Evolutionary conservation across 2,113 vertebrate species (phyloP).

Genomic region (Orientallactaga bullata): DNA sequence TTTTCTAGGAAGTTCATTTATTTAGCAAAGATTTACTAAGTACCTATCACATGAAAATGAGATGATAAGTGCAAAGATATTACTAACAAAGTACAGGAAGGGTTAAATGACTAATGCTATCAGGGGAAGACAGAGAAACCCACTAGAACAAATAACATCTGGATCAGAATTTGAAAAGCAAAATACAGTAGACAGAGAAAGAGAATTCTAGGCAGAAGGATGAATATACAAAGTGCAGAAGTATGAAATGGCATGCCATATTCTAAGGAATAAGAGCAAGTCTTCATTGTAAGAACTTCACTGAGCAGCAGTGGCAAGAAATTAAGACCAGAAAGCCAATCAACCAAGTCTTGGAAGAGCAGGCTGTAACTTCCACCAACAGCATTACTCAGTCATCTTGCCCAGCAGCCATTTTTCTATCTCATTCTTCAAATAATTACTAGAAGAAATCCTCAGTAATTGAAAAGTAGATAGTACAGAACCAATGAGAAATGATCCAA

Average conservation of each 20-base stretch:
- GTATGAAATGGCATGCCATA: slow-evolving; percentile 8
- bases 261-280: not conserved
- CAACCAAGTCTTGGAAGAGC: not conserved
- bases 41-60: not conserved
- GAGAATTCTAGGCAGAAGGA: not conserved
- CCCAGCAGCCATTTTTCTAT: not conserved
- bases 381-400: not conserved
- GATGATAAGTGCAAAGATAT: not conserved
- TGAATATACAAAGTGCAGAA: not conserved
- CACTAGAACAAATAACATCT: not conserved
- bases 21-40: slow-evolving; percentile 47
- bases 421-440: not conserved
- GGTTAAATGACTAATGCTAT: not conserved
- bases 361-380: not conserved
- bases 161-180: slow-evolving; percentile 38
- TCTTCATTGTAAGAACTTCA: not conserved
- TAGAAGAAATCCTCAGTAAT: slow-evolving; percentile 20
- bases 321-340: not conserved
- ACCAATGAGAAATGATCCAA: not conserved
- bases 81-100: slow-evolving; percentile 8
- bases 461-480: slow-evolving; percentile 28
- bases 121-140: slow-evolving; percentile 26
- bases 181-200: slow-evolving; percentile 3
- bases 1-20: slow-evolving; percentile 28
- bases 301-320: not conserved